Conservation (phyloP, 2,113 vertebrate genomes). For the Crotalus helleri region DNA sequence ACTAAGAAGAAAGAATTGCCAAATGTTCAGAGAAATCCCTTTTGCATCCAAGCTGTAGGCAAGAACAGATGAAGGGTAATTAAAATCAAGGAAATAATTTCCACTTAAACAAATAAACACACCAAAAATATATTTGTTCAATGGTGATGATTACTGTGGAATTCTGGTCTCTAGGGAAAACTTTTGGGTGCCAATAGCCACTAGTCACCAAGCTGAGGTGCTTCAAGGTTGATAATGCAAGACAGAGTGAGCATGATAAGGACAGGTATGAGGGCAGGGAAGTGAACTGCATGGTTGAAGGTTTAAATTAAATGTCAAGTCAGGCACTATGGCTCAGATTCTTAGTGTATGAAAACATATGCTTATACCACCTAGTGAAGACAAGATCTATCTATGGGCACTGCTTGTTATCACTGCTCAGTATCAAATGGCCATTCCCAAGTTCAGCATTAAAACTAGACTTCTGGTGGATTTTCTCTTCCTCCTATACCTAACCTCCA, state of each 20-base stretch:
- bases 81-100: constrained; percentile 35
- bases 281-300: neutral
- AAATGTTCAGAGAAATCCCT: constrained; percentile 22
- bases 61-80: neutral
- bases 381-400: neutral
- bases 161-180: constrained; percentile 55
- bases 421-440: neutral
- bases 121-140: neutral
- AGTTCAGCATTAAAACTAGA: constrained; percentile 20
- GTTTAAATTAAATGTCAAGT: neutral
- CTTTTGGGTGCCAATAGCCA: constrained; percentile 65
- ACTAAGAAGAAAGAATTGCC: neutral
- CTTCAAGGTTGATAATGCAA: neutral
- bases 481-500: constrained; percentile 24
- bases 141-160: constrained; percentile 41
- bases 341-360: neutral
- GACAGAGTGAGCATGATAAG: neutral
- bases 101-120: neutral
- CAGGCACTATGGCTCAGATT: neutral
- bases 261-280: neutral
- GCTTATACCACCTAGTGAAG: neutral
- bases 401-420: neutral
- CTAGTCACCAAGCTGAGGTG: constrained; percentile 37
- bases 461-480: constrained; percentile 39
- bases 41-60: constrained; percentile 10